Evolutionary conservation across 1,140 invertebrate species (phyloP).

Genomic region (Ptiloglossa arizonensis): DNA sequence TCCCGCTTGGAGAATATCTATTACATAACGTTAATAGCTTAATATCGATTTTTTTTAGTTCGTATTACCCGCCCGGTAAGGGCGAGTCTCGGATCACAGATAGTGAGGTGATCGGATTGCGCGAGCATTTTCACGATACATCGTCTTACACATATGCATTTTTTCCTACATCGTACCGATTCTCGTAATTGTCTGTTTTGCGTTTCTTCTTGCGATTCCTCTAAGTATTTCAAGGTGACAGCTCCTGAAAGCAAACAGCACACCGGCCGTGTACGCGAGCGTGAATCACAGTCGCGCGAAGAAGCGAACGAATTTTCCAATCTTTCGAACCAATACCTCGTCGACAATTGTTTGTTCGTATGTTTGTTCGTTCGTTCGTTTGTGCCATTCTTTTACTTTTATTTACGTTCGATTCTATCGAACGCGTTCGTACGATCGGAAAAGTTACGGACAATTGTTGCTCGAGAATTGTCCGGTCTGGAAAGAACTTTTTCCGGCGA

Average conservation of each 20-base stretch:
- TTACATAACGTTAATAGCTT: conserved; percentile 71
- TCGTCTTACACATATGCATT: conserved; percentile 58
- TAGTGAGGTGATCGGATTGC: conserved; percentile 80
- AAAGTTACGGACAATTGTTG: not conserved
- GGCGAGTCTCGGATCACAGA: conserved; percentile 80
- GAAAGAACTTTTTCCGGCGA: conserved; percentile 14
- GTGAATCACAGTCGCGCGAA: conserved; percentile 48
- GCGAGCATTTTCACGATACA: conserved; percentile 74
- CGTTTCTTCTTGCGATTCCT: conserved; percentile 72
- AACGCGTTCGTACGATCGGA: too few species aligned
- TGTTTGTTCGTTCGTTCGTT: too few species aligned
- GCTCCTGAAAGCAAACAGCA: conserved; percentile 81
- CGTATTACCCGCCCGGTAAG: conserved; percentile 75
- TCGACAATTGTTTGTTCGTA: not conserved
- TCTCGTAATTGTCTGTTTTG: conserved; percentile 64
- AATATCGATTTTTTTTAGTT: conserved; percentile 78
- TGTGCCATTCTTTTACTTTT: too few species aligned
- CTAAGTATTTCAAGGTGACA: conserved; percentile 82
- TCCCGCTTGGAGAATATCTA: conserved; percentile 42
- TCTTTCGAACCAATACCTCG: not conserved
- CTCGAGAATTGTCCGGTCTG: not conserved
- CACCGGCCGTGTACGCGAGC: conserved; percentile 75
- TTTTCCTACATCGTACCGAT: conserved; percentile 55
- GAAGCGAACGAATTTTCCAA: not conserved
- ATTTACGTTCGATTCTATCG: too few species aligned